Evolutionary conservation across 2,888 invertebrate species (phyloP), one percentile per base, ranked within the genome.

Genomic region (Caenorhabditis sp.): DNA sequence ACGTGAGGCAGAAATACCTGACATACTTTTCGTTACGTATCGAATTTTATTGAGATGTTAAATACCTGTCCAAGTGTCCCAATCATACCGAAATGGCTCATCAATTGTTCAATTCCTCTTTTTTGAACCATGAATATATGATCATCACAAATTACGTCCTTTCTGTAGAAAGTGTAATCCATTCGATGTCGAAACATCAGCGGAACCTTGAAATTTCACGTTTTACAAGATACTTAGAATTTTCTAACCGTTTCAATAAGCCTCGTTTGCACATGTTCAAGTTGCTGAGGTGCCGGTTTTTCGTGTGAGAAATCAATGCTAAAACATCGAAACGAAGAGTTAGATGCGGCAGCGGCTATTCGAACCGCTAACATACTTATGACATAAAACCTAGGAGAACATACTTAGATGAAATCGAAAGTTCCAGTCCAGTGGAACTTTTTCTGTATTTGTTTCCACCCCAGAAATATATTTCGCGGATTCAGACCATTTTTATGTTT

Each of bases 141-240:
- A 71, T 86, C 82, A 38, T 86, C 83, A 49, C 83, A 76, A 23
- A 86, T 56, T 20, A 87, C 85, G 65, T 87, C 83, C 52, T 77
- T 80, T n/a, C 78, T 70, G 73, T 86, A 87, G 67, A 86, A 87
- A 7, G 86, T 86, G 71, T 80, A 86, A 69, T 86, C 86, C 61
- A 87, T 66, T 10, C 82, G 78, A 26, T 78, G 76, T 8, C 81
- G 76, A 63, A 86, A 86, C 82, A 86, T 81, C 59, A 85, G 59
- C 14, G 85, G 85, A n/a, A 83, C 76, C 84, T 84, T 21, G 50
- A 65, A 61, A 21, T 4, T 67, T 58, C n/a, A 65, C 62, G 50
- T 25, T 27, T 1, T 8, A 53, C 14, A 17, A 27, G 5, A 10
- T 49, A 52, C 53, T 36, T 50, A 36, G 3, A 26, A 21, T 10